phyloP scores from a whole-genome alignment of 1,140 invertebrate species.

The Pollicipes pollicipes region DNA sequence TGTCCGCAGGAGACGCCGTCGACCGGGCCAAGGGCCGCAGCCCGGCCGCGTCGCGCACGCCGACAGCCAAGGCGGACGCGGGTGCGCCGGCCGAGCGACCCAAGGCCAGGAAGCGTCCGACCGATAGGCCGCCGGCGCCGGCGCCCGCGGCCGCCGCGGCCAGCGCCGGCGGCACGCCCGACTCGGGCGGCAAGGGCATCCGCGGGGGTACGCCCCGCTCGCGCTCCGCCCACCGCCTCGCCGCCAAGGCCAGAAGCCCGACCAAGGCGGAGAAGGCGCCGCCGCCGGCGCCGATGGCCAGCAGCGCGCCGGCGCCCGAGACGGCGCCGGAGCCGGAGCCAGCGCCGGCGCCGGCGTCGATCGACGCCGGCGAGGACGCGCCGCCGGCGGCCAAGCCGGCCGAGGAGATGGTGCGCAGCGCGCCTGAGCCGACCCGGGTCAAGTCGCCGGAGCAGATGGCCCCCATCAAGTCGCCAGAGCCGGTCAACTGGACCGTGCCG shows the following conservation, averaged over 20 bases:
- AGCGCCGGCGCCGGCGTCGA: conserved; percentile 12
- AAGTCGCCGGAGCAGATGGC: conserved; percentile 66
- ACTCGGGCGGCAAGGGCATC: background rate
- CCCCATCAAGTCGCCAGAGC: conserved; percentile 21
- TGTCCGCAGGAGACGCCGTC: background rate
- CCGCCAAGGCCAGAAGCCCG: background rate
- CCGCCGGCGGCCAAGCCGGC: conserved; percentile 22
- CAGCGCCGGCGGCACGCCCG: background rate
- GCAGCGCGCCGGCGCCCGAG: conserved; percentile 7
- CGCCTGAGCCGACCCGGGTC: conserved; percentile 72
- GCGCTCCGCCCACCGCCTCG: background rate
- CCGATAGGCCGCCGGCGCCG: background rate
- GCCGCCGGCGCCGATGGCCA: background rate
- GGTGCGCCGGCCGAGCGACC: no score
- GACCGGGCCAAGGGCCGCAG: background rate
- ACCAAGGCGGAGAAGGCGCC: background rate
- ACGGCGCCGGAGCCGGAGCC: conserved; percentile 11
- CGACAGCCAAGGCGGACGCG: background rate
- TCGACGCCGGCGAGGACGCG: conserved; percentile 28
- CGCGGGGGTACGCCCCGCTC: background rate
- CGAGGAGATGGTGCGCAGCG: conserved; percentile 53
- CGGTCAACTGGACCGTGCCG: conserved; percentile 80
- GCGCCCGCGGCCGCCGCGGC: no score
- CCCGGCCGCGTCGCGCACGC: background rate
- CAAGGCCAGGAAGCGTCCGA: background rate